Evolutionary conservation across 2,888 invertebrate genomes (phyloP), one percentile per base, ranked within the genome.

Genomic region (Unio delphinus): DNA sequence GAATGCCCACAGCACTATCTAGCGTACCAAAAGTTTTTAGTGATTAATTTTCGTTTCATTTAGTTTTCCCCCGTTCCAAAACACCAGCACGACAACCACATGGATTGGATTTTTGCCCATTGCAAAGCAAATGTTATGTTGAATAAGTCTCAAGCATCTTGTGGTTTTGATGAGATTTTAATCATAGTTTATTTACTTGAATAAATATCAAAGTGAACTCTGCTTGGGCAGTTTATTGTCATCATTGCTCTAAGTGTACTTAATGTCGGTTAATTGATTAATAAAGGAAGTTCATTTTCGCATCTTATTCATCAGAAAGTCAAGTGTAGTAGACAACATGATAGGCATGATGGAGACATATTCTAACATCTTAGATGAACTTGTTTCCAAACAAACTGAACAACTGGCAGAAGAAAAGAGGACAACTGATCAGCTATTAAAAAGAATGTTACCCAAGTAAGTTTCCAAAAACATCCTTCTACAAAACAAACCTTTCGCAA

Each of bases 291-390:
- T n/a, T 7, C 23, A 23, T 11, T 58, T 23, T 20, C 7, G 20
- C 45, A 15, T 61, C 28, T 28, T 28, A 28, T 28, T 28, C 4
- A 3, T 28, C 65, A 84, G 84, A 60, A 83, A 81, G 57, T 63
- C 82, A 1, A 86, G 82, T 58, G 85, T 87, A 15, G 78, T 86
- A 66, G 87, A 87, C 72, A 87, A 87, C 68, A 86, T 87, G 87
- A 81, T 86, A 5, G 78, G 80, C 15, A 83, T 88, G 85, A 87
- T 88, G 88, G 87, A 87, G 75, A 83, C 84, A 58, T 87, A 88
- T 69, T 84, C 86, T 0, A 86, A 83, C 65, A 85, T 86, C 55
- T 75, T 88, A 59, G 88, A 88, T 71, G 88, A 87, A 17, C 74
- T 86, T n/a, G 88, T 88, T 55, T 81, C 83, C 6, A 84, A 87